Percentiles rank a stretch among this genome's conserved stretches.
phyloP scores from a whole-genome alignment of 2,888 invertebrate genomes.

The Morpho deidamia region DNA sequence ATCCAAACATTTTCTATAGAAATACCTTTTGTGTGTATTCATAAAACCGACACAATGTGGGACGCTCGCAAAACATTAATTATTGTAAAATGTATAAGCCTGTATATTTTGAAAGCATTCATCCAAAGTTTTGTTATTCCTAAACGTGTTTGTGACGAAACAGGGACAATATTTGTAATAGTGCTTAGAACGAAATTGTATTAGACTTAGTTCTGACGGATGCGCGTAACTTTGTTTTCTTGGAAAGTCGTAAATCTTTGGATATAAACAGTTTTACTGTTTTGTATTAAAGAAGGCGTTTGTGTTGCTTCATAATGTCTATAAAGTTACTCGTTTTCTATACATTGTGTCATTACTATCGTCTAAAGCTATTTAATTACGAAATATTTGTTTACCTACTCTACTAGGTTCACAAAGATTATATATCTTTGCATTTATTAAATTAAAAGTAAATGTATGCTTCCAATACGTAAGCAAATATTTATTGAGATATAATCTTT shows the following conservation, averaged over 20 bases:
- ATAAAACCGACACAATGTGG: neutral
- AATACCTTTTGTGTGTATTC: constrained; percentile 2
- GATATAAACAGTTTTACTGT: neutral
- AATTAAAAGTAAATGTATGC: no score
- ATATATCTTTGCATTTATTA: no score
- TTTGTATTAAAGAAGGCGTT: neutral
- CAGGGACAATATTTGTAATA: neutral
- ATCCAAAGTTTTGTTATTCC: neutral
- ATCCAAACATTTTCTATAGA: neutral
- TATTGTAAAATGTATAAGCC: neutral
- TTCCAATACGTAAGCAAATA: no score
- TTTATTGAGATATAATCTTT: no score
- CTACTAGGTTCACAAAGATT: no score
- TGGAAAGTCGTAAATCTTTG: neutral
- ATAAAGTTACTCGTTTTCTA: no score
- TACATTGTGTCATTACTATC: no score
- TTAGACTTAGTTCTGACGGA: neutral
- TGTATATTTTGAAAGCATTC: neutral
- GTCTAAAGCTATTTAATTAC: no score
- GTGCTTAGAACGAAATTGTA: neutral
- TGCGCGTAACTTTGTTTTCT: neutral
- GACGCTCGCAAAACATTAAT: neutral
- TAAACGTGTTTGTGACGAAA: neutral
- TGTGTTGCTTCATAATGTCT: no score
- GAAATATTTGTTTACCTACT: no score